Evolutionary conservation across 2,113 vertebrate genomes (phyloP).

Genomic region (Lamprotornis superbus): DNA sequence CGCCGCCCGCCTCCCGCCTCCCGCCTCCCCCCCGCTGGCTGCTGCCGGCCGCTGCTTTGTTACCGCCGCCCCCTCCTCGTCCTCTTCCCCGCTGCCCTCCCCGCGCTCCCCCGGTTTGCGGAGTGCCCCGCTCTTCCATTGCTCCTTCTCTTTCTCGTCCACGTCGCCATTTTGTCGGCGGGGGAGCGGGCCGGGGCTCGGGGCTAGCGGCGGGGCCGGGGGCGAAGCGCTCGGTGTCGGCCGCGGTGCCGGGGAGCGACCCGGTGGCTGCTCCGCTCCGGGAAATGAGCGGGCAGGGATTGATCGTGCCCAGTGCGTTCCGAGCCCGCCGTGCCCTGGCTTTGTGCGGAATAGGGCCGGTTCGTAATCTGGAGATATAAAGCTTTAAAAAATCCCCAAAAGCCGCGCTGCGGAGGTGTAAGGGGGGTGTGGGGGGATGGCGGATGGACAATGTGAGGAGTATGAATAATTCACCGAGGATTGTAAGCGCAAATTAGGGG

Average conservation of each 20-base stretch:
- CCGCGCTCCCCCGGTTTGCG: background rate
- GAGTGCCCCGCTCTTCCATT: background rate
- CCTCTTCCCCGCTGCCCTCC: background rate
- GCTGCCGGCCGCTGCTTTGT: background rate
- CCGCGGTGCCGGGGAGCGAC: background rate
- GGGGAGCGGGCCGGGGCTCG: constrained; percentile 3
- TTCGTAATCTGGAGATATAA: background rate
- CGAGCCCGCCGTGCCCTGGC: background rate
- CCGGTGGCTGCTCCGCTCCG: background rate
- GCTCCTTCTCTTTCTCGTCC: background rate
- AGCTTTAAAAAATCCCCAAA: background rate
- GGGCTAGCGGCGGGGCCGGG: background rate
- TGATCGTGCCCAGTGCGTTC: background rate
- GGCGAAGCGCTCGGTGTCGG: background rate
- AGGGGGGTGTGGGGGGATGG: background rate
- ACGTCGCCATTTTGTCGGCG: constrained; percentile 75
- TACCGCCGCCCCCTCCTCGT: background rate
- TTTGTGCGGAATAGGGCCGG: background rate
- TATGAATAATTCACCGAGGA: constrained; percentile 45
- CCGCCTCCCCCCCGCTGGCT: too few relatives aligned
- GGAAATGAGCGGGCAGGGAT: background rate
- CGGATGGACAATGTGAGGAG: background rate
- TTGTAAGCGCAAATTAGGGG: constrained; percentile 3
- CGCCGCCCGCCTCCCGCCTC: too few relatives aligned
- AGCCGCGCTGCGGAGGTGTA: background rate